Evolutionary conservation across 1,140 invertebrate genomes (phyloP), one percentile per base, ranked within the genome.

Genomic region (Parasteatoda tepidariorum): DNA sequence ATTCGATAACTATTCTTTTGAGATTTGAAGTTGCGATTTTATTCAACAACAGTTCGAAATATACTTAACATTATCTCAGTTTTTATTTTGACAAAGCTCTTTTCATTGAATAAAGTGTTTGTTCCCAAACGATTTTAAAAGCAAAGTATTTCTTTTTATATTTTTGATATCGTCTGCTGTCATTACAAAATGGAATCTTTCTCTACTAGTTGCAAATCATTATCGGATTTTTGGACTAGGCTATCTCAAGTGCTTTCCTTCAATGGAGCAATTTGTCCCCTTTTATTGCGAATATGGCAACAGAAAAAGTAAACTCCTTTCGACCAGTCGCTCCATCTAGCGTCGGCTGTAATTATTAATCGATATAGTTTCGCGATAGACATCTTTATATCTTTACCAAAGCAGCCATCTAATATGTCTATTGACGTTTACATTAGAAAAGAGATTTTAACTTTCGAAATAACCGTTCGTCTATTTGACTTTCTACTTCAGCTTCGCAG

Each of bases 171-270:
- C 38, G 6, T 67, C 24, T 64, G 31, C 57, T n/a, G 28, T 30
- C 26, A 71, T 74, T 59, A 64, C 34, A 64, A 38, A 64, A 64
- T 76, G 55, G 48, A 62, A 38, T 38, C 31, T 34, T 64, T 64
- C 48, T 28, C 41, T 26, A 71, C 78, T 61, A 71, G 78, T 82
- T 70, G 78, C 71, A 82, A 82, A 82, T 82, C 78, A 82, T 82
- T 82, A 82, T 82, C 66, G 78, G 66, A 71, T 82, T 82, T 82
- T 48, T 28, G 59, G 62, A 22, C 57, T 30, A 13, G 28, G 66
- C 67, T 68, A 79, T 57, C 64, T 79, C 62, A 38, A 79, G 78
- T 70, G 78, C 64, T n/a, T 67, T 61, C 55, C 64, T 79, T 82
- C 66, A 71, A 82, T 82, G 78, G 57, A 71, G 78, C 57, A 82